phyloP scores from a whole-genome alignment of 2,888 invertebrate genomes.

The Ommatoiulus sabulosus region DNA sequence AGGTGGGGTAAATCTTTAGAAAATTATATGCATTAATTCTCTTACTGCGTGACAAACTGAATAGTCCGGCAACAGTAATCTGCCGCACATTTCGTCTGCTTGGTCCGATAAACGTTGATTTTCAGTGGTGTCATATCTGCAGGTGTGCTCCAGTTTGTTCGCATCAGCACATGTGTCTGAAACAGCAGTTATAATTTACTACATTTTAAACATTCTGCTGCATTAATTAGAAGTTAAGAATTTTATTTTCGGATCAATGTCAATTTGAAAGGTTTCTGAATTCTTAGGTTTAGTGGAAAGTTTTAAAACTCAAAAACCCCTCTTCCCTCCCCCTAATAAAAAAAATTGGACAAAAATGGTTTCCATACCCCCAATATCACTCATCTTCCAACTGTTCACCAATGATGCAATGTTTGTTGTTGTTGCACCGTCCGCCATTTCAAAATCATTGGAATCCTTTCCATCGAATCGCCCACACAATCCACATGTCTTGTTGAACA shows the following conservation, averaged over 20 bases:
- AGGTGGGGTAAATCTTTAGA: neutral
- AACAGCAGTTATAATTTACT: neutral
- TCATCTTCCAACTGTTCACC: constrained; percentile 66
- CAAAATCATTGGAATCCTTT: constrained; percentile 77
- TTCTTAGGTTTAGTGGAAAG: too few species aligned
- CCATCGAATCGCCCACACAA: constrained; percentile 85
- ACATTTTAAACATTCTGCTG: too few species aligned
- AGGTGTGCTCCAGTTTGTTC: constrained; percentile 71
- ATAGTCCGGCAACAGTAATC: constrained; percentile 65
- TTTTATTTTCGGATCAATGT: too few species aligned
- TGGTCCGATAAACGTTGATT: constrained; percentile 65
- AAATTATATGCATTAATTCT: neutral
- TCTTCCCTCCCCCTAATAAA: too few species aligned
- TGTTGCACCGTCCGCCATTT: constrained; percentile 73
- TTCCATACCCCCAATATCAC: constrained; percentile 60
- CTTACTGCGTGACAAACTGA: constrained; percentile 54
- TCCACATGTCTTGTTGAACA: constrained; percentile 85
- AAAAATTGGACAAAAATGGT: neutral
- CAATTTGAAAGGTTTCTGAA: too few species aligned
- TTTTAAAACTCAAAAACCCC: too few species aligned
- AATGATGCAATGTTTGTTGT: constrained; percentile 68
- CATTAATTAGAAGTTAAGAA: too few species aligned
- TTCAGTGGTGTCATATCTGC: constrained; percentile 67
- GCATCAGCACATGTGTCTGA: constrained; percentile 73
- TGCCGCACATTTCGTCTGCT: constrained; percentile 75